A percentile compares a stretch with the other conserved stretches of the same genome.
Conservation (phyloP, 2,888 invertebrate species). For the Drosophila peninsularis region DNA sequence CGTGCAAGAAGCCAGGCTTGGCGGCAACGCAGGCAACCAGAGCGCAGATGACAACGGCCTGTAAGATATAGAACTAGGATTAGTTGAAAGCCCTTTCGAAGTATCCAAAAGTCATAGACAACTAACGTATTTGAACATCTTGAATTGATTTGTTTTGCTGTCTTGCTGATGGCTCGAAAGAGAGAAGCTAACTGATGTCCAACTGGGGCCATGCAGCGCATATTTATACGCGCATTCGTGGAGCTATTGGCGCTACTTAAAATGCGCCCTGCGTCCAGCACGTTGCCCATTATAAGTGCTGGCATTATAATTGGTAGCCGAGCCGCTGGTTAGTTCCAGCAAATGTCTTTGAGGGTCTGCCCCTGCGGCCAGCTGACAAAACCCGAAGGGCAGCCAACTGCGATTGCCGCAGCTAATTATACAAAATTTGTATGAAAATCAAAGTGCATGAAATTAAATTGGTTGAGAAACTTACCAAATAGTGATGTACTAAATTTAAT, state of each 20-base stretch:
- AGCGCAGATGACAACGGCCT: slow-evolving; percentile 75
- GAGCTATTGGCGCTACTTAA: slow-evolving; percentile 45
- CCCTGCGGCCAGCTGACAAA: slow-evolving; percentile 30
- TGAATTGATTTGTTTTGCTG: slow-evolving; percentile 38
- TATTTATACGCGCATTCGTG: slow-evolving; percentile 58
- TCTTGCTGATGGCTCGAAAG: slow-evolving; percentile 35
- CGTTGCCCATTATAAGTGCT: slow-evolving; percentile 63
- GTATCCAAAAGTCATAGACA: neutral
- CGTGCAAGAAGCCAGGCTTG: slow-evolving; percentile 66
- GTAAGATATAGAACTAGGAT: slow-evolving; percentile 4
- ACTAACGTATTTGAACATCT: slow-evolving; percentile 76
- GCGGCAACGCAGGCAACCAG: slow-evolving; percentile 72
- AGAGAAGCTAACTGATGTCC: slow-evolving; percentile 61
- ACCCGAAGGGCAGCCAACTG: slow-evolving; percentile 73
- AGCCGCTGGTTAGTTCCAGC: slow-evolving; percentile 40
- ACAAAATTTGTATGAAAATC: slow-evolving; percentile 34
- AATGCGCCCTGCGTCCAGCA: slow-evolving; percentile 45
- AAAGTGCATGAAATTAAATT: slow-evolving; percentile 22
- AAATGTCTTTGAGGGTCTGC: slow-evolving; percentile 52
- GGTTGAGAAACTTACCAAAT: slow-evolving; percentile 19
- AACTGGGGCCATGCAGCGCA: slow-evolving; percentile 35
- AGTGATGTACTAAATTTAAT: neutral
- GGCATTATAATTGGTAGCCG: slow-evolving; percentile 54
- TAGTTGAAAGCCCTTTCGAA: neutral
- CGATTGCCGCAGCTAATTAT: slow-evolving; percentile 44